These are phyloP conservation scores for Nomada hirtipes DNA, from an alignment of 2,888 invertebrate species.

Conservation along the genomic window DNA sequence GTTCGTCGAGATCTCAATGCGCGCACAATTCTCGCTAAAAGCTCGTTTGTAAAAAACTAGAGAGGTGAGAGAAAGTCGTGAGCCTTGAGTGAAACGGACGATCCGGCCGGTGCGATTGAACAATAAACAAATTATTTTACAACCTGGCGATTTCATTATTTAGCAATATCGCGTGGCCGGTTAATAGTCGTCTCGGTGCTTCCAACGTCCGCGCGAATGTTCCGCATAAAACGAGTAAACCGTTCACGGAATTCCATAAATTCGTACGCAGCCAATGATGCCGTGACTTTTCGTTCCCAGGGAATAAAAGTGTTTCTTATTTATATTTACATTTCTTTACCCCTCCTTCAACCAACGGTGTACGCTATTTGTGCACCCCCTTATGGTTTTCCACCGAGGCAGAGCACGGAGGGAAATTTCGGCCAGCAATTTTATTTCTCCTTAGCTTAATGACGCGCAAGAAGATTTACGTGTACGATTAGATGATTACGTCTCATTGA, in stretches of 20 bases:
- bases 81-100: conserved; percentile 34
- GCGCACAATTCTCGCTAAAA: conserved; percentile 15
- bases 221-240: conserved; percentile 44
- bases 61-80: conserved; percentile 25
- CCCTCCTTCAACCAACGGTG: not conserved
- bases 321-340: not conserved
- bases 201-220: conserved; percentile 45
- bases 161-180: conserved; percentile 67
- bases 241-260: conserved; percentile 52
- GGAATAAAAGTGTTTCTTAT: not conserved
- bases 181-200: conserved; percentile 70
- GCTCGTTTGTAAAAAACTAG: not conserved
- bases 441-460: conserved; percentile 10
- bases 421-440: conserved; percentile 14
- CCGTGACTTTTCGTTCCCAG: conserved; percentile 31
- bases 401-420: not conserved
- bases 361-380: not conserved
- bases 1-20: conserved; percentile 13
- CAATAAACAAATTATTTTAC: conserved; percentile 78
- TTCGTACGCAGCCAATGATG: conserved; percentile 32
- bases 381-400: not conserved
- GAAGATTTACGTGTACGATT: not conserved
- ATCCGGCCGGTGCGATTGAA: conserved; percentile 49
- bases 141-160: conserved; percentile 74
- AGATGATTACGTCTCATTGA: not conserved